Conservation (phyloP, 2,797 vertebrate species). For the Aselliscus stoliczkanus region DNA sequence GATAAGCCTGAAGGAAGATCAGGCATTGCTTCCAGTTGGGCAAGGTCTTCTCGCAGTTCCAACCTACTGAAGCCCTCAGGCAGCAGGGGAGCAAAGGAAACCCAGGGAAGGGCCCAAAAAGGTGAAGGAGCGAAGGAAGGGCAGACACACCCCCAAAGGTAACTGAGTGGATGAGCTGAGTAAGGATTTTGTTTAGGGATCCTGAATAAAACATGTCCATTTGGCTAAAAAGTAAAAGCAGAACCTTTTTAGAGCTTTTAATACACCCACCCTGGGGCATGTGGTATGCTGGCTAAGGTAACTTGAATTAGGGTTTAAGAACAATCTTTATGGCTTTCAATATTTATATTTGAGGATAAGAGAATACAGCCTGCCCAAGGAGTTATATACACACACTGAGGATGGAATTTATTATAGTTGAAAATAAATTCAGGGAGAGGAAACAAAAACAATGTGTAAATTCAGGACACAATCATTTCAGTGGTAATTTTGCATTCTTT, state of each 20-base stretch:
- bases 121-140: not conserved
- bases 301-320: constrained; percentile 49
- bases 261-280: constrained; percentile 4
- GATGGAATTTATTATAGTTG: constrained; percentile 52
- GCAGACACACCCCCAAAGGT: not conserved
- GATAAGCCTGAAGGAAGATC: not conserved
- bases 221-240: constrained; percentile 59
- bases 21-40: no score
- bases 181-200: constrained; percentile 27
- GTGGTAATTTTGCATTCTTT: constrained; percentile 31
- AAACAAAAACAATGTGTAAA: not conserved
- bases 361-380: constrained; percentile 34
- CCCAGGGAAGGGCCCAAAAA: not conserved
- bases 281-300: constrained; percentile 49
- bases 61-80: not conserved
- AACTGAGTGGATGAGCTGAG: not conserved
- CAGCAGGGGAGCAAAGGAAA: not conserved
- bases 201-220: constrained; percentile 64
- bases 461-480: not conserved
- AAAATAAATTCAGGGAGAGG: constrained; percentile 34
- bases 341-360: constrained; percentile 64
- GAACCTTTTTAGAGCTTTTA: constrained; percentile 56
- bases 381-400: constrained; percentile 35
- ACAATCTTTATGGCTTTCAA: constrained; percentile 37
- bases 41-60: not conserved